These are phyloP conservation scores for Arenaria interpres DNA, from an alignment of 2,113 vertebrate genomes.

Conservation along the genomic window DNA sequence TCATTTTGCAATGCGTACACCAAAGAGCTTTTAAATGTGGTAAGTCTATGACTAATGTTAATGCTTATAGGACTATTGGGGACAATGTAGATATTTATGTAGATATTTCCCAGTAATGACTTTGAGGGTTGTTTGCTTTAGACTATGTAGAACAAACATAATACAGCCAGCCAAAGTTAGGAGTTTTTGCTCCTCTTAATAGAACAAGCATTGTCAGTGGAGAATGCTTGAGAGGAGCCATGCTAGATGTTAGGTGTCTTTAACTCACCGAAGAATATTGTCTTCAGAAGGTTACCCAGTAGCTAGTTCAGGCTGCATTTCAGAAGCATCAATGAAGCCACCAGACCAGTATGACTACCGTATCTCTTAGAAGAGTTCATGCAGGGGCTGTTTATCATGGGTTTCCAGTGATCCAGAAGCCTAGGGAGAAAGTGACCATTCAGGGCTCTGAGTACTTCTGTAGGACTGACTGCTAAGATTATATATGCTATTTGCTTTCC, in stretches of 20 bases:
- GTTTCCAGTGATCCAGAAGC: not conserved
- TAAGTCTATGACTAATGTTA: not conserved
- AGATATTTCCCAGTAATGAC: constrained; percentile 18
- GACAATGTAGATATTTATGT: constrained; percentile 18
- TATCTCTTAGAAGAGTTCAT: not conserved
- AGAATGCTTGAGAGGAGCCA: not conserved
- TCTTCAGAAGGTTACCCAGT: not conserved
- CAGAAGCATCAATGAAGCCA: not conserved
- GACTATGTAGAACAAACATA: not conserved
- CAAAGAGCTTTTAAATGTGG: constrained; percentile 1
- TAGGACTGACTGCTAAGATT: not conserved
- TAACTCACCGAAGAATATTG: rapidly evolving
- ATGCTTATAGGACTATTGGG: not conserved
- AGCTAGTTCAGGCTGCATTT: not conserved
- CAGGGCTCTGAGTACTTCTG: not conserved
- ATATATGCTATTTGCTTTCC: constrained; percentile 4
- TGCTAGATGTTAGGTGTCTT: not conserved
- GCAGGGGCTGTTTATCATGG: not conserved
- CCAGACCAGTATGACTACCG: rapidly evolving
- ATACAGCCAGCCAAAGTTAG: not conserved
- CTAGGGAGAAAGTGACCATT: not conserved
- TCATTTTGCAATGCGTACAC: not conserved
- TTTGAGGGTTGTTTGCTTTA: constrained; percentile 13
- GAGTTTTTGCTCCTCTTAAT: not conserved
- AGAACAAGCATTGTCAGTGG: not conserved